Base-by-base conservation (phyloP, 2,888 invertebrate genomes). In the Thumatha senex region DNA sequence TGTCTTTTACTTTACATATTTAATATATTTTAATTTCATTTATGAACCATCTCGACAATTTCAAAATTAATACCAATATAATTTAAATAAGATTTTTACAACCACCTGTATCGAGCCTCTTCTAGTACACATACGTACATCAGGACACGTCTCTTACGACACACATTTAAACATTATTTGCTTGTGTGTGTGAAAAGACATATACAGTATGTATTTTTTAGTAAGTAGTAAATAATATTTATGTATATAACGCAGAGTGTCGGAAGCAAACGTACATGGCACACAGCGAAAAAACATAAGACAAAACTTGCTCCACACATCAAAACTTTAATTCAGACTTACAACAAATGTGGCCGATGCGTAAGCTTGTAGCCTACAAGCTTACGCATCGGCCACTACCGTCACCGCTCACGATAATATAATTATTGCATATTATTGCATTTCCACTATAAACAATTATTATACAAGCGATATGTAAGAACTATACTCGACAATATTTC, bases 221-320 rank as follows among this genome's bases (percentile, higher is more conserved):
- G 7, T 41, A 40, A 15, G n/a, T 31, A 42, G 13, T 41, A 29
- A 44, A 39, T 51, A 51, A 39, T 49, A 13, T 43, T 29, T 43
- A 35, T 48, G 12, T 52, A 50, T 49, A 47, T 29, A 56, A 52
- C 45, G 38, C 35, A 35, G 43, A 49, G 46, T 46, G 18, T 50
- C 45, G 53, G 54, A 60, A 62, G 54, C 64, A 49, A 58, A 40
- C 43, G 11, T 56, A 58, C 61, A 67, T 67, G 67, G 67, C 67
- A 67, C 67, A 46, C 56, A 43, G 38, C 56, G 50, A 50, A 33
- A 50, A 35, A 8, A 31, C 11, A 7, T 31, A n/a, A 56, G 53
- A 36, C 24, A 35, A 40, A 9, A 39, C 35, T 14, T 8, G 34
- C 47, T 14, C 14, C 34, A 43, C 41, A 47, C 47, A 15, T 15